Percentiles rank a stretch among this genome's conserved stretches.
Conservation (phyloP, 2,113 vertebrate species). For the Nannobrachium achirus region DNA sequence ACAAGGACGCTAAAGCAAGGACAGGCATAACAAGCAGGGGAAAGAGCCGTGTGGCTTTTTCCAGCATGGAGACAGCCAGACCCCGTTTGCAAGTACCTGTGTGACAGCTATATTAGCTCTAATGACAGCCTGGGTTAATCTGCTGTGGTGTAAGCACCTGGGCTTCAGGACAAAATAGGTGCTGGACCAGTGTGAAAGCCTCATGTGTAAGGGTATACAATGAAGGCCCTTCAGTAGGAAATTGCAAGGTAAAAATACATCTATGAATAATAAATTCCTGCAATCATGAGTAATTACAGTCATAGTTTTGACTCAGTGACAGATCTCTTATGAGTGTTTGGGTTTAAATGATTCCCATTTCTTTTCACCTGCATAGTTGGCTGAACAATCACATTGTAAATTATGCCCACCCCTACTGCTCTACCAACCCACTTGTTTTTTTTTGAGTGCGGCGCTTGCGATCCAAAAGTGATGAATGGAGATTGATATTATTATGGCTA, state of each 20-base stretch:
- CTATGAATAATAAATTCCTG: not conserved
- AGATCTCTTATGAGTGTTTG: not conserved
- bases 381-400: not conserved
- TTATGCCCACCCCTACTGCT: not conserved
- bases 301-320: not conserved
- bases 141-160: slow-evolving; percentile 60
- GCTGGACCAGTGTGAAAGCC: slow-evolving; percentile 29
- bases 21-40: slow-evolving; percentile 37
- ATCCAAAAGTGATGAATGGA: slow-evolving; percentile 23
- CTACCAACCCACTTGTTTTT: slow-evolving; percentile 8
- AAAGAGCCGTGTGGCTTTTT: slow-evolving; percentile 20
- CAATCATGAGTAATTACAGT: not conserved
- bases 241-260: slow-evolving; percentile 24
- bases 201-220: slow-evolving; percentile 23
- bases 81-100: slow-evolving; percentile 38
- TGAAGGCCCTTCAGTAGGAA: slow-evolving; percentile 36
- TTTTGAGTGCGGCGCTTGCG: not conserved
- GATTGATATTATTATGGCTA: slow-evolving; percentile 9
- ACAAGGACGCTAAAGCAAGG: slow-evolving; percentile 44
- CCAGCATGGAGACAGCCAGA: slow-evolving; percentile 25
- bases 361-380: not conserved
- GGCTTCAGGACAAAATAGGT: slow-evolving; percentile 44
- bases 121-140: slow-evolving; percentile 69
- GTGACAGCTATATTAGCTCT: slow-evolving; percentile 76
- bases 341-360: slow-evolving; percentile 5